Percentiles rank a stretch among this genome's conserved stretches.
Evolutionary conservation across 2,113 vertebrate genomes (phyloP).

Genomic region (Rhinolophus sinicus): DNA sequence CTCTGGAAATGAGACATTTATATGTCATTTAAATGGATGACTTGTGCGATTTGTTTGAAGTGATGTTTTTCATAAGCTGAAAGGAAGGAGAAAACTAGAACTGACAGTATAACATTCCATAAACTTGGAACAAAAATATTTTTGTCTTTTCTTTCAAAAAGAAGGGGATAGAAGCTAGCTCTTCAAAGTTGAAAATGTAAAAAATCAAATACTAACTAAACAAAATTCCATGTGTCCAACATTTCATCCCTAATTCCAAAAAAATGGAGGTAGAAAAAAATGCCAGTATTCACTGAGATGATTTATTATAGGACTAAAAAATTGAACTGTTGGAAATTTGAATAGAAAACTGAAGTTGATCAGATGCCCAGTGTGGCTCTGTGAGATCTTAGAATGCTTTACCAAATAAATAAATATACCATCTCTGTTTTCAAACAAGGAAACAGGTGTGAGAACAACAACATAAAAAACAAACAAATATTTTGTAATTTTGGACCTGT

Average conservation of each 20-base stretch:
- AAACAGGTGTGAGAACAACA: background rate
- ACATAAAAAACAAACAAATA: constrained; percentile 16
- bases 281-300: background rate
- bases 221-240: background rate
- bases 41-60: constrained; percentile 35
- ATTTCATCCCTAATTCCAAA: background rate
- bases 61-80: constrained; percentile 23
- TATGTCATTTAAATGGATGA: constrained; percentile 6
- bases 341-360: background rate
- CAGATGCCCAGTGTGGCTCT: background rate
- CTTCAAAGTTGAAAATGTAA: background rate
- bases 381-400: background rate
- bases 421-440: background rate
- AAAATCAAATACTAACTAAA: background rate
- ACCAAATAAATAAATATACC: background rate
- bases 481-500: background rate
- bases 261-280: background rate
- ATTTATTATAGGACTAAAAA: background rate
- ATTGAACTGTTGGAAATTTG: background rate
- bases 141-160: constrained; percentile 30
- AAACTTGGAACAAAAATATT: background rate
- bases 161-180: background rate
- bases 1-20: constrained; percentile 35
- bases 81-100: constrained; percentile 50
- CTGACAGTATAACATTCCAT: background rate